Evolutionary conservation across 2,888 invertebrate genomes (phyloP), one percentile per base, ranked within the genome.

Genomic region (Drosophila kanekoi): DNA sequence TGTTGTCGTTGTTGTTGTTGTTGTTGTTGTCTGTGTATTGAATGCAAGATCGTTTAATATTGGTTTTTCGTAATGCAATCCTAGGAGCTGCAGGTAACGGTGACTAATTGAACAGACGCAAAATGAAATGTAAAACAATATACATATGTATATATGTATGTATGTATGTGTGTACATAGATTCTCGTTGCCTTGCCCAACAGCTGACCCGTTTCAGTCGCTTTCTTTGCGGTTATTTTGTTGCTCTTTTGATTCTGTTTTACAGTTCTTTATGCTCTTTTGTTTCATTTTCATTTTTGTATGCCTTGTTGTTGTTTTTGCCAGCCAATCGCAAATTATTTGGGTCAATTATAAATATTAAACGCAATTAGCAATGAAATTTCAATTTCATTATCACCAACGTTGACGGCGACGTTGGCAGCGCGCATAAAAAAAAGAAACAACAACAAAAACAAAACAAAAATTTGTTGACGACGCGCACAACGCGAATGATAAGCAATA

Each of bases 321-420:
- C 77, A 77, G 68, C 73, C 76, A 86, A 86, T 83, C 81, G 53
- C 68, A 67, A 72, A 63, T 75, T 87, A 88, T 87, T 88, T 88
- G 56, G 85, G 85, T 86, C 85, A 86, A 88, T 87, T 85, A 81
- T 80, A 82, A 88, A 88, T 83, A 82, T 85, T 82, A 85, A 79
- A 77, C 81, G 87, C 81, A 87, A 86, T 87, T 87, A 84, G 85
- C 86, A 87, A 87, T 89, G 89, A 87, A 87, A 89, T 87, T 89
- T 89, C 87, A 81, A 76, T 89, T 87, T 87, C 86, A 87, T 87
- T 87, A 87, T 87, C 86, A 87, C 76, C 71, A 67, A 63, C 70
- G 68, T 48, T 68, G 18, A 61, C 65, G 37, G 32, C 63, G 63
- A 63, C 62, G 72, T 43, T 60, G 47, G 28, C 52, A 44, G 52